Evolutionary conservation across 2,888 invertebrate genomes (phyloP).

Genomic region (Gryllus longicercus): DNA sequence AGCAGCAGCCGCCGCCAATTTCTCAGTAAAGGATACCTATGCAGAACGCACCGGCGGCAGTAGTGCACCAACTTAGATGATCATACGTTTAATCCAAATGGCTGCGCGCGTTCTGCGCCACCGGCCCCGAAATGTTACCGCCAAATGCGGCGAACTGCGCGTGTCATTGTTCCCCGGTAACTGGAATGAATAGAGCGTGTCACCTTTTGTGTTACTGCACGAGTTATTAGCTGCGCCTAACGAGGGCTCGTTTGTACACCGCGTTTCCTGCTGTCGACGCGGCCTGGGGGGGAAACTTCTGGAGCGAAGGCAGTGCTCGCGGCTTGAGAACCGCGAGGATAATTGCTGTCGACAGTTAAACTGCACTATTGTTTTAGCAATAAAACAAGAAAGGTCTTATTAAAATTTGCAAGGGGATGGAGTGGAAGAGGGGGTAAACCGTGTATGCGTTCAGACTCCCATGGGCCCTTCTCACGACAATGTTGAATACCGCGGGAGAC

Average conservation of each 20-base stretch:
- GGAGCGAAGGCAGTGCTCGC: neutral
- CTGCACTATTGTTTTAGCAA: slow-evolving; percentile 5
- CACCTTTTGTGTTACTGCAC: neutral
- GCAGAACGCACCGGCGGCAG: too few relatives aligned
- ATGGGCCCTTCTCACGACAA: neutral
- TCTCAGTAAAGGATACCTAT: too few relatives aligned
- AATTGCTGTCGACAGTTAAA: slow-evolving; percentile 7
- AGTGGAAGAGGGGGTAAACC: neutral
- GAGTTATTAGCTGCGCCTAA: neutral
- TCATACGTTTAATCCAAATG: too few relatives aligned
- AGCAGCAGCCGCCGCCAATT: too few relatives aligned
- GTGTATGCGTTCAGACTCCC: neutral
- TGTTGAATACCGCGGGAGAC: neutral
- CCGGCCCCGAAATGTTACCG: too few relatives aligned
- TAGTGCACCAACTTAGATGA: too few relatives aligned
- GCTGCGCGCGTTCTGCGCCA: too few relatives aligned
- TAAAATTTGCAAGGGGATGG: neutral
- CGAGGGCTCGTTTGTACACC: neutral
- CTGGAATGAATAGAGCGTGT: neutral
- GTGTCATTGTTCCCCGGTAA: neutral
- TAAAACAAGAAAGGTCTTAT: slow-evolving; percentile 3
- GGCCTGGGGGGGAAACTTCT: neutral
- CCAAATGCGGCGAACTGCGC: neutral
- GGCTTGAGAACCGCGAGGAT: neutral
- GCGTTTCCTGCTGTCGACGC: neutral